phyloP scores from a whole-genome alignment of 2,797 vertebrate species.

The Gobionotothen gibberifrons region DNA sequence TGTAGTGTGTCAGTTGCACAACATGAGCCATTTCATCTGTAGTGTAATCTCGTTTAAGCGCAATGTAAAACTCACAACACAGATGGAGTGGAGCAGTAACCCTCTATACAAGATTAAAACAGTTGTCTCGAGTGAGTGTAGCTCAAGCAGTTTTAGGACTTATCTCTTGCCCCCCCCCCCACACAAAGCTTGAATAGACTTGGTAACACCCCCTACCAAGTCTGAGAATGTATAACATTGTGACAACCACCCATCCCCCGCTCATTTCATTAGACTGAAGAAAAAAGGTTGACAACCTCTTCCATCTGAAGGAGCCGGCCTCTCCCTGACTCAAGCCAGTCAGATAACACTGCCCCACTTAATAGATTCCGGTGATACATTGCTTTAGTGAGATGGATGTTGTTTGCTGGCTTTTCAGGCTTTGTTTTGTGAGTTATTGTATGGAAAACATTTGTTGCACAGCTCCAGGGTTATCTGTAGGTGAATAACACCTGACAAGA shows the following conservation, averaged over 20 bases:
- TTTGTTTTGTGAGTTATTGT: conserved; percentile 28
- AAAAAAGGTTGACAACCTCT: conserved; percentile 71
- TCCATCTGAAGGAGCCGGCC: conserved; percentile 48
- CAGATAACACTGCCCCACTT: conserved; percentile 26
- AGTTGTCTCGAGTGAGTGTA: conserved; percentile 50
- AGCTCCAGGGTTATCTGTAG: conserved; percentile 50
- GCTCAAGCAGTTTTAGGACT: conserved; percentile 62
- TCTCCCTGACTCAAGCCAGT: conserved; percentile 34
- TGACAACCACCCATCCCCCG: conserved; percentile 75
- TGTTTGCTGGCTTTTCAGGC: background rate
- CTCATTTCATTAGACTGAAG: conserved; percentile 67
- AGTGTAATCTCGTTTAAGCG: conserved; percentile 48
- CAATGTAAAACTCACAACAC: conserved; percentile 47
- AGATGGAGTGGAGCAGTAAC: conserved; percentile 48
- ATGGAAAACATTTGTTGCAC: conserved; percentile 25
- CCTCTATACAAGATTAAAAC: conserved; percentile 48
- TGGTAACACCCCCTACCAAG: conserved; percentile 68
- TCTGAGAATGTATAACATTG: conserved; percentile 76
- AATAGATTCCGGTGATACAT: conserved; percentile 23
- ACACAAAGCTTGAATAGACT: conserved; percentile 57
- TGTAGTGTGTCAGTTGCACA: conserved; percentile 42
- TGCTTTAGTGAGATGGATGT: conserved; percentile 24
- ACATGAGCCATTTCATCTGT: conserved; percentile 36
- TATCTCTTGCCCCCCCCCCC: conserved; percentile 50
- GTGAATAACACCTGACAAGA: conserved; percentile 53